phyloP scores from a whole-genome alignment of 2,888 invertebrate genomes.

The Diabrotica balteata region DNA sequence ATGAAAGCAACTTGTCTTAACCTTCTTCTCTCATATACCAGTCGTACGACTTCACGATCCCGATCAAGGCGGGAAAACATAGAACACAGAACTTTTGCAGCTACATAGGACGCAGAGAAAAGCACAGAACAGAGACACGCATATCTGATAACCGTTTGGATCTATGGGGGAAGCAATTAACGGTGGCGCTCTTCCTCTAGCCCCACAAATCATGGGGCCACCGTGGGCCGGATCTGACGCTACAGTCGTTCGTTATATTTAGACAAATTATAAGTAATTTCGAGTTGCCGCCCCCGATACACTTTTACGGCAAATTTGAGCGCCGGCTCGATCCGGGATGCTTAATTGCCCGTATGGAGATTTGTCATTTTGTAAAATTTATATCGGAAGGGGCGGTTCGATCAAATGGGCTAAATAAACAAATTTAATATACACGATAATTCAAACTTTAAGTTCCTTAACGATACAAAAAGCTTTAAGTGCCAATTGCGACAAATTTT shows the following conservation, averaged over 20 bases:
- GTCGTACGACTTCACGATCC: not conserved
- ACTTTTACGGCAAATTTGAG: constrained; percentile 37
- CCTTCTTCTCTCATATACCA: no score
- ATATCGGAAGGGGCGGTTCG: not conserved
- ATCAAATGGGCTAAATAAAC: no score
- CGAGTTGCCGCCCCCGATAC: constrained; percentile 26
- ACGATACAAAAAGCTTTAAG: no score
- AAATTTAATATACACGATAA: not conserved
- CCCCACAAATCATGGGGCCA: constrained; percentile 54
- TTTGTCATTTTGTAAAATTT: constrained; percentile 12
- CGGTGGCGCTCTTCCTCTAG: constrained; percentile 57
- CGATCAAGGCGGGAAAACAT: constrained; percentile 18
- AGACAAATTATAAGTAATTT: constrained; percentile 49
- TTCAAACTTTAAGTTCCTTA: not conserved
- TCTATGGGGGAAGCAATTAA: constrained; percentile 57
- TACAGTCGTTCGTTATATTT: constrained; percentile 52
- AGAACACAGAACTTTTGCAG: constrained; percentile 9
- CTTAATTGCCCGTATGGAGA: constrained; percentile 10
- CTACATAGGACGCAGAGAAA: not conserved
- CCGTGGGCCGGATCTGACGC: constrained; percentile 33
- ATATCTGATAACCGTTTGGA: constrained; percentile 53
- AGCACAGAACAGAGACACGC: constrained; percentile 17
- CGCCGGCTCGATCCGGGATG: not conserved
- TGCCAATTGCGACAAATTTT: no score
- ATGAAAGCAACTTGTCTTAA: no score